Conservation (phyloP, 2,113 vertebrate genomes). For the Bubo blakistoni region DNA sequence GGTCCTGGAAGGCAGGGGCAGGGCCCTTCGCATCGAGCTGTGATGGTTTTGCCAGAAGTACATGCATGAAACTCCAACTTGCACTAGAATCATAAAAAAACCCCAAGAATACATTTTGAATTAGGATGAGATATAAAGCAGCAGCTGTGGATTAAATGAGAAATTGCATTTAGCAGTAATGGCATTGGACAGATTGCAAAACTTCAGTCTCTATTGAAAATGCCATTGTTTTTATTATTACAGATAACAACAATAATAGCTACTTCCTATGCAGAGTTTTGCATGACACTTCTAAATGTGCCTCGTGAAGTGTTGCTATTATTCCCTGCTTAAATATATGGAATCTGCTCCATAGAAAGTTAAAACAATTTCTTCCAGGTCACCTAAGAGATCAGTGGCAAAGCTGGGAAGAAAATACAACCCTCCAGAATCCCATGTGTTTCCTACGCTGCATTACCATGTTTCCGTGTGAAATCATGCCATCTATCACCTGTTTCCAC, state of each 20-base stretch:
- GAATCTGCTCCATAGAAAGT: not conserved
- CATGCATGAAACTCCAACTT: slow-evolving; percentile 94
- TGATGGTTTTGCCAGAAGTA: slow-evolving; percentile 84
- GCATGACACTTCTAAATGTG: not conserved
- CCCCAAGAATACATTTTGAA: not conserved
- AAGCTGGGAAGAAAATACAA: not conserved
- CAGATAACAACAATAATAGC: not conserved
- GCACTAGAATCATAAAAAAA: slow-evolving; percentile 77
- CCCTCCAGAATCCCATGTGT: not conserved
- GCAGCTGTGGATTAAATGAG: not conserved
- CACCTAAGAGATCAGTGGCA: not conserved
- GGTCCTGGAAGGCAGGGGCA: slow-evolving; percentile 88
- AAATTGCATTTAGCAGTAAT: not conserved
- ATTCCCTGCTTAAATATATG: not conserved
- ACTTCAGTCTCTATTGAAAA: not conserved
- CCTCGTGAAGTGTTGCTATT: not conserved
- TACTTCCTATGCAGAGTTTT: not conserved
- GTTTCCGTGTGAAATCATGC: not conserved
- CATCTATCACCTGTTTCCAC: not conserved
- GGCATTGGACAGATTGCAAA: not conserved
- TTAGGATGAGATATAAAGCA: not conserved
- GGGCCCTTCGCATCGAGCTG: slow-evolving; percentile 84
- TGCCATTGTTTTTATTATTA: not conserved
- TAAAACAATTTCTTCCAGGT: not conserved
- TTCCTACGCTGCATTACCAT: not conserved